phyloP scores from a whole-genome alignment of 2,113 vertebrate genomes.

The Xenopus tropicalis region DNA sequence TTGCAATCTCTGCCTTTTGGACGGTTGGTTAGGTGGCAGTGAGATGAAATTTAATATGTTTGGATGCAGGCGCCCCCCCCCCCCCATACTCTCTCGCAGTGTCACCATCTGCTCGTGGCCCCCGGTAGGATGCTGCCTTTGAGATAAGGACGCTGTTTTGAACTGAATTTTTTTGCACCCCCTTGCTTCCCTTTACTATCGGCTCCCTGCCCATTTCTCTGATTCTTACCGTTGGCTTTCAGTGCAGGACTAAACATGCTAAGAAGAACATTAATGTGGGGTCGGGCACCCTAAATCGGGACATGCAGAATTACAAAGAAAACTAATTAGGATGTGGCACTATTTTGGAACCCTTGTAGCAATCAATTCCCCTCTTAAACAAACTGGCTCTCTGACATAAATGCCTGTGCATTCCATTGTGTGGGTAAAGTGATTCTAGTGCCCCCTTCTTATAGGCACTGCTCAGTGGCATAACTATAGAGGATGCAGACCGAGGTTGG shows the following conservation, averaged over 20 bases:
- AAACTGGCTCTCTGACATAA: not conserved
- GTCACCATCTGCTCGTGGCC: constrained; percentile 36
- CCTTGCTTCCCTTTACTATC: not conserved
- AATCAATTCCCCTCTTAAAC: not conserved
- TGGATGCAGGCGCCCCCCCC: constrained; percentile 32
- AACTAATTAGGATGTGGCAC: not conserved
- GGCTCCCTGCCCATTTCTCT: constrained; percentile 34
- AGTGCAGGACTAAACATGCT: constrained; percentile 40
- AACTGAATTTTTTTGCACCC: constrained; percentile 13
- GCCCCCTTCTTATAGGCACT: not conserved
- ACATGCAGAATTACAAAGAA: not conserved
- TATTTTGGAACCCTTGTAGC: not conserved
- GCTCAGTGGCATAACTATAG: too few relatives aligned
- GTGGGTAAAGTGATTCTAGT: constrained; percentile 1
- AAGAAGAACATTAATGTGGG: constrained; percentile 20
- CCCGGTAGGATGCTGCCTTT: constrained; percentile 29
- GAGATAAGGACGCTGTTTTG: constrained; percentile 36
- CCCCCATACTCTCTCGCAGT: constrained; percentile 29
- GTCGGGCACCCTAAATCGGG: constrained; percentile 17
- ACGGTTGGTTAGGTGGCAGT: too few relatives aligned
- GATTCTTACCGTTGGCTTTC: constrained; percentile 32
- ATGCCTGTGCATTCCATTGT: not conserved
- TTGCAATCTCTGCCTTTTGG: too few relatives aligned
- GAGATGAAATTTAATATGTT: too few relatives aligned
- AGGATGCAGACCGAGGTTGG: too few relatives aligned